Evolutionary conservation across 1,140 invertebrate species (phyloP).

Genomic region (Lordiphosa stackelbergi): DNA sequence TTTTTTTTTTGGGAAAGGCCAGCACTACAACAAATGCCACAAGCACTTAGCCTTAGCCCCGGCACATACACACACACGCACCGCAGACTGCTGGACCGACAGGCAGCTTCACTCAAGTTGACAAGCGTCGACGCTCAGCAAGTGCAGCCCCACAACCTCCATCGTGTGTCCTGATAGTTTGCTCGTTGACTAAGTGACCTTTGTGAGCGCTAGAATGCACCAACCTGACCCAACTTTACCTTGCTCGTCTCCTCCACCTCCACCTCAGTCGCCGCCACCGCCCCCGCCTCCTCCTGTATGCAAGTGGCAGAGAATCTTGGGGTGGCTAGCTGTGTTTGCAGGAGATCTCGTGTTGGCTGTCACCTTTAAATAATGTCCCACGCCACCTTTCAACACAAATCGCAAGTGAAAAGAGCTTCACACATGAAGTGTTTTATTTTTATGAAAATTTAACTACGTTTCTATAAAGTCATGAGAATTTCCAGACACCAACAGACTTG

Average conservation of each 20-base stretch:
- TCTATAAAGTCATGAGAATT: too few species aligned
- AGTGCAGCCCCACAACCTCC: slow-evolving; percentile 19
- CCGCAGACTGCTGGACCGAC: slow-evolving; percentile 27
- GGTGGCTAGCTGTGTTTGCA: slow-evolving; percentile 6
- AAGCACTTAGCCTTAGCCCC: slow-evolving; percentile 54
- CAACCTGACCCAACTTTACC: slow-evolving; percentile 48
- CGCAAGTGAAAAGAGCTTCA: slow-evolving; percentile 74
- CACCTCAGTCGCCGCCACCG: not conserved
- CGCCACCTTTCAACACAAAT: slow-evolving; percentile 75
- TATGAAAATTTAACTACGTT: slow-evolving; percentile 21
- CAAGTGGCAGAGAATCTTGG: slow-evolving; percentile 41
- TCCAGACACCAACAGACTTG: too few species aligned
- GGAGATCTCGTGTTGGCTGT: slow-evolving; percentile 67
- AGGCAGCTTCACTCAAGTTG: slow-evolving; percentile 55
- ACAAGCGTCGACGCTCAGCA: slow-evolving; percentile 39
- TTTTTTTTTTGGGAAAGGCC: slow-evolving; percentile 32
- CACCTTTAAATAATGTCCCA: slow-evolving; percentile 75
- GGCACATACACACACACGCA: slow-evolving; percentile 16
- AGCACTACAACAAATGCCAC: slow-evolving; percentile 36
- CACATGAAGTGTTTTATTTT: slow-evolving; percentile 60
- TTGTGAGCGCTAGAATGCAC: slow-evolving; percentile 63
- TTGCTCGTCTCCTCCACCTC: slow-evolving; percentile 9
- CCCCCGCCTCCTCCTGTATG: slow-evolving; percentile 14
- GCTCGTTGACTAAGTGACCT: slow-evolving; percentile 68
- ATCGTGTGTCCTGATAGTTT: slow-evolving; percentile 52